These are phyloP conservation scores for Mantis religiosa DNA, from an alignment of 2,888 invertebrate species.

Conservation along the genomic window DNA sequence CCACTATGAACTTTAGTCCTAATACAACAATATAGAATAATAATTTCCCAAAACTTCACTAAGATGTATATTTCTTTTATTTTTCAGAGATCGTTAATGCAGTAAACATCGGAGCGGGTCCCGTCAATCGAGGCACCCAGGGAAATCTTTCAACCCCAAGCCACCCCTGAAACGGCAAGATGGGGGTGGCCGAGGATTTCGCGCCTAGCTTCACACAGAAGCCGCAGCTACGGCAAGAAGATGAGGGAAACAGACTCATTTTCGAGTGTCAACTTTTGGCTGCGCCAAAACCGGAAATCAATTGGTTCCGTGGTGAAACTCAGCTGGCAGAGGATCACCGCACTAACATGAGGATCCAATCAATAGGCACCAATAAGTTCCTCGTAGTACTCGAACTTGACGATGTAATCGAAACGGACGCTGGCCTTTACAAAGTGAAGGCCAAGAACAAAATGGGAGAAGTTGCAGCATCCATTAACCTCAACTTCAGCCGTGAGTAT, in stretches of 20 bases:
- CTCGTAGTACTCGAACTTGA: constrained; percentile 89
- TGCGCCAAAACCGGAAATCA: constrained; percentile 83
- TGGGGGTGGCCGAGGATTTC: constrained; percentile 90
- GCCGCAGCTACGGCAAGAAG: constrained; percentile 93
- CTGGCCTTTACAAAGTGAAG: constrained; percentile 94
- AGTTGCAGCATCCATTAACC: constrained; percentile 93
- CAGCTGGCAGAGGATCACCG: constrained; percentile 77
- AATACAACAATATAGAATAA: no score
- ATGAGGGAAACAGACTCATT: constrained; percentile 90
- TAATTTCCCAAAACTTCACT: not conserved
- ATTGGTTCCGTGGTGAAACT: constrained; percentile 87
- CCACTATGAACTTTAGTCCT: no score
- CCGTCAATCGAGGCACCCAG: not conserved
- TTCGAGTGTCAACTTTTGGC: constrained; percentile 90
- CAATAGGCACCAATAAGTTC: constrained; percentile 80
- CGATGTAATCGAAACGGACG: constrained; percentile 93
- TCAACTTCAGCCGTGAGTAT: constrained; percentile 95
- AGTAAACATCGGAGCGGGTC: not conserved
- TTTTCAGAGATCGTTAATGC: not conserved
- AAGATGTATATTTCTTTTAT: not conserved
- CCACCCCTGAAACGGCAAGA: constrained; percentile 39
- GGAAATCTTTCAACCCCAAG: not conserved
- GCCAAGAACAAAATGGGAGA: constrained; percentile 97
- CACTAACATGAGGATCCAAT: constrained; percentile 84
- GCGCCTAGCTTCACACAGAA: constrained; percentile 98